phyloP scores from a whole-genome alignment of 1,140 invertebrate genomes.

The Batillaria attramentaria region DNA sequence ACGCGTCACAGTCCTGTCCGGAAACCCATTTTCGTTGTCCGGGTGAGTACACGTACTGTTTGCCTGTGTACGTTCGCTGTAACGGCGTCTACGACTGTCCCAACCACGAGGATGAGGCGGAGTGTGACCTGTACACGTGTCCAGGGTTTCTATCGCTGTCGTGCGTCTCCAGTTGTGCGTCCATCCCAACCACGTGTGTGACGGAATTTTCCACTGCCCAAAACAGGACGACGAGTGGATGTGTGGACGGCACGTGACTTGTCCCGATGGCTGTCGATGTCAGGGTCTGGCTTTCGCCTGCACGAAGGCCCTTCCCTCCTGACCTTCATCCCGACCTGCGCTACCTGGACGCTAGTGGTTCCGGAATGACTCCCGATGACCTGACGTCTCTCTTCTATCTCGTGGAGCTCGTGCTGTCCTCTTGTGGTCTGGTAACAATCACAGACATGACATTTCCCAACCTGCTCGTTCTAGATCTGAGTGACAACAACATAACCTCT shows the following conservation, averaged over 20 bases:
- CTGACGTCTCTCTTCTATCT: background rate
- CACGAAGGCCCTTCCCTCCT: background rate
- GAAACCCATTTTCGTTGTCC: no score
- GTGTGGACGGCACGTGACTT: constrained; percentile 30
- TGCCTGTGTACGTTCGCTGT: background rate
- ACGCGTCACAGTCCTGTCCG: no score
- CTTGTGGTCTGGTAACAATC: background rate
- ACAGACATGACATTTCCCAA: constrained; percentile 8
- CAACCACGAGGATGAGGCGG: background rate
- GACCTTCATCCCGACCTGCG: background rate
- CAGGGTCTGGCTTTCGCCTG: constrained; percentile 4
- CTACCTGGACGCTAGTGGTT: constrained; percentile 1
- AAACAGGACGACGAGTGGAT: constrained; percentile 27
- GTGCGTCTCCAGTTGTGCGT: constrained; percentile 16
- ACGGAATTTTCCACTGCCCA: constrained; percentile 28
- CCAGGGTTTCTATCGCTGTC: background rate
- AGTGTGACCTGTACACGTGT: background rate
- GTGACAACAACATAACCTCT: background rate
- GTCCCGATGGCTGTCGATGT: constrained; percentile 24
- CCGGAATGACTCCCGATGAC: background rate
- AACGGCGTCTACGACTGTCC: background rate
- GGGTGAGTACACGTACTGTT: background rate
- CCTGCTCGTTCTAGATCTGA: constrained; percentile 20
- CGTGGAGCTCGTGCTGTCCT: constrained; percentile 22
- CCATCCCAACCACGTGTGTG: constrained; percentile 27